These are phyloP conservation scores for Brachystomella parvula DNA, from an alignment of 1,140 invertebrate genomes.

Conservation along the genomic window DNA sequence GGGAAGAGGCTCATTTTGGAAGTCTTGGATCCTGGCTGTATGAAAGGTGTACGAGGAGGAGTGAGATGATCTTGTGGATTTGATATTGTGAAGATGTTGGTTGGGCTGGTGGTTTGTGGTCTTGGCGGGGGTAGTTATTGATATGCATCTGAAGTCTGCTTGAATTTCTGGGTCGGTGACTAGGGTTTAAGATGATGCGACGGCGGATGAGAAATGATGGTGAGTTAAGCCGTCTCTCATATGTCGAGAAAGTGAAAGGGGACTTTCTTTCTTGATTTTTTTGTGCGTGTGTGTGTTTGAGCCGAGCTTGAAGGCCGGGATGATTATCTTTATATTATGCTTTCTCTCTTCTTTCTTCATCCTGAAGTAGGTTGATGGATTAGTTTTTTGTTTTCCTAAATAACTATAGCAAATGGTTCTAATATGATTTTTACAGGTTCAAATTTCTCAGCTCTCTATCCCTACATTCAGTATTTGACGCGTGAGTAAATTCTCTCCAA, in stretches of 20 bases:
- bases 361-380: not conserved
- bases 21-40: not conserved
- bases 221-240: conserved; percentile 30
- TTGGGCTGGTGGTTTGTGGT: not conserved
- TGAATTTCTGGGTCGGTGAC: not conserved
- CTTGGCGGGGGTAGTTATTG: conserved; percentile 1
- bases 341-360: not conserved
- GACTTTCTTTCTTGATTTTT: conserved; percentile 1
- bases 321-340: conserved; percentile 17
- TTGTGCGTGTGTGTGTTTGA: not conserved
- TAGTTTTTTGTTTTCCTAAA: not conserved
- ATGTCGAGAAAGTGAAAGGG: not conserved
- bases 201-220: conserved; percentile 38
- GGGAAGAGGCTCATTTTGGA: not conserved
- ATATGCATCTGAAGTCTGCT: conserved; percentile 10
- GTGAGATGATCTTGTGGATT: not conserved
- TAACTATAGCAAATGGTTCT: too few species aligned
- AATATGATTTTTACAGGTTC: conserved; percentile 44
- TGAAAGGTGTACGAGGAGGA: not conserved
- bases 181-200: not conserved
- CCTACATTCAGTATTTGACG: conserved; percentile 59
- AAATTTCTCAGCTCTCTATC: conserved; percentile 55
- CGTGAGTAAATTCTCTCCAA: conserved; percentile 48
- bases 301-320: conserved; percentile 4
- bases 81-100: conserved; percentile 6